Conservation (phyloP, 2,888 invertebrate genomes). For the Apotomis betuletana region DNA sequence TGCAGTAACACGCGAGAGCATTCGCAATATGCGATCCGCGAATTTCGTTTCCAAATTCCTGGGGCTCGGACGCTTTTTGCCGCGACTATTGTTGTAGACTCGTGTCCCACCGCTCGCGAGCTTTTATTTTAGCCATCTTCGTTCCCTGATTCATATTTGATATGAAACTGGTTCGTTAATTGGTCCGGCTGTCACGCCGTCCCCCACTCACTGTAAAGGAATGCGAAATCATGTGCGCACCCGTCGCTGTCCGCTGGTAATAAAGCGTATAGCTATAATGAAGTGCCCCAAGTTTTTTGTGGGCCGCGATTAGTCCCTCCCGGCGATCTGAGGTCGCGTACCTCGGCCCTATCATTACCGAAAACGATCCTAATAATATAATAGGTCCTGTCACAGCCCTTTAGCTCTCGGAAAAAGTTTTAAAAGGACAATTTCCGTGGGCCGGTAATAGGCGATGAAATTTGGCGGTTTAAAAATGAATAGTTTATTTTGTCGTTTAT, state of each 20-base stretch:
- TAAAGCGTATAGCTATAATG: conserved; percentile 69
- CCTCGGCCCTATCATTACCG: conserved; percentile 78
- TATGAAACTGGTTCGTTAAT: conserved; percentile 60
- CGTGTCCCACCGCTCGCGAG: conserved; percentile 45
- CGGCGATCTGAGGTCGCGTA: conserved; percentile 73
- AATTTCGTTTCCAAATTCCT: conserved; percentile 81
- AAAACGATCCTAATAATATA: conserved; percentile 82
- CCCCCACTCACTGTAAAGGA: conserved; percentile 63
- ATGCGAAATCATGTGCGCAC: conserved; percentile 64
- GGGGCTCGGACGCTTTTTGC: conserved; percentile 68
- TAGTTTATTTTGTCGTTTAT: conserved; percentile 62
- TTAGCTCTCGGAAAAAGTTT: conserved; percentile 65
- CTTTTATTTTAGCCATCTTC: conserved; percentile 42
- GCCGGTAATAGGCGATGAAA: conserved; percentile 69
- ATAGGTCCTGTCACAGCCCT: conserved; percentile 80
- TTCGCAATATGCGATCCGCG: conserved; percentile 81
- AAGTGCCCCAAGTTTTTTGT: conserved; percentile 77
- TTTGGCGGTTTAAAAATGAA: conserved; percentile 74
- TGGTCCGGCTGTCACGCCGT: conserved; percentile 50
- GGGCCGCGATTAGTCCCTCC: conserved; percentile 71
- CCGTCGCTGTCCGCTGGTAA: conserved; percentile 49
- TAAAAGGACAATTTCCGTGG: conserved; percentile 76
- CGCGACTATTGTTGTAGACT: conserved; percentile 70
- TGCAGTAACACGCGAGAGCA: conserved; percentile 83
- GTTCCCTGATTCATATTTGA: conserved; percentile 52